A percentile compares a stretch with the other conserved stretches of the same genome.
These are phyloP conservation scores for Apodemus sylvaticus DNA, from an alignment of 2,113 vertebrate species.

Conservation along the genomic window DNA sequence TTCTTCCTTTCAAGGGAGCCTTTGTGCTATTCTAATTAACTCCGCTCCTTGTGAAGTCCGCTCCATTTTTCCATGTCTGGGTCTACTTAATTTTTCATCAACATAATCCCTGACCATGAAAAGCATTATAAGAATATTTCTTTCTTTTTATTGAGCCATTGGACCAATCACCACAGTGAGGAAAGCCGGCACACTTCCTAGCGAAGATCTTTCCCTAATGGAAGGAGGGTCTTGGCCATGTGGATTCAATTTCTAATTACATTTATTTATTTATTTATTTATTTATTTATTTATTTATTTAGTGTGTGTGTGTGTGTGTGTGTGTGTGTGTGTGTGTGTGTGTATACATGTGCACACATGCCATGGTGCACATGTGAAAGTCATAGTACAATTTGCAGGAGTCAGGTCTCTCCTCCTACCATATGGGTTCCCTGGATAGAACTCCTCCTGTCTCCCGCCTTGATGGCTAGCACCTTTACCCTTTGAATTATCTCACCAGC, in stretches of 20 bases:
- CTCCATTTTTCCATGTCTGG: not conserved
- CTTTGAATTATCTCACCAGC: not conserved
- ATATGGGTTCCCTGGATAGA: too few relatives aligned
- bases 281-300: not conserved
- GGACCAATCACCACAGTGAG: not conserved
- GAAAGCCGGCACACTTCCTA: not conserved
- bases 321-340: not conserved
- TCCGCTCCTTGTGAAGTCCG: not conserved
- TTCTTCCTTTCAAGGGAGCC: slow-evolving; percentile 8
- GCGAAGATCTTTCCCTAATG: not conserved
- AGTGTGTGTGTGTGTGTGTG: not conserved
- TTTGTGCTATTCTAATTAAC: not conserved
- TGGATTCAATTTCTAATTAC: not conserved
- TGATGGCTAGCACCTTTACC: not conserved
- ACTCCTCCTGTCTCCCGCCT: not conserved
- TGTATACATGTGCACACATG: not conserved
- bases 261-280: not conserved
- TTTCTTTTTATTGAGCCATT: not conserved
- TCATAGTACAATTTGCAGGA: not conserved
- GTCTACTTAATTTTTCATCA: slow-evolving; percentile 2
- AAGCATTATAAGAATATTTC: not conserved
- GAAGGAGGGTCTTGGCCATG: not conserved
- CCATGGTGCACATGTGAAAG: not conserved
- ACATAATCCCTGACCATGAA: not conserved
- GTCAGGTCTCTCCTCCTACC: not conserved